phyloP scores from a whole-genome alignment of 2,888 invertebrate species.

The Nomada fabriciana region DNA sequence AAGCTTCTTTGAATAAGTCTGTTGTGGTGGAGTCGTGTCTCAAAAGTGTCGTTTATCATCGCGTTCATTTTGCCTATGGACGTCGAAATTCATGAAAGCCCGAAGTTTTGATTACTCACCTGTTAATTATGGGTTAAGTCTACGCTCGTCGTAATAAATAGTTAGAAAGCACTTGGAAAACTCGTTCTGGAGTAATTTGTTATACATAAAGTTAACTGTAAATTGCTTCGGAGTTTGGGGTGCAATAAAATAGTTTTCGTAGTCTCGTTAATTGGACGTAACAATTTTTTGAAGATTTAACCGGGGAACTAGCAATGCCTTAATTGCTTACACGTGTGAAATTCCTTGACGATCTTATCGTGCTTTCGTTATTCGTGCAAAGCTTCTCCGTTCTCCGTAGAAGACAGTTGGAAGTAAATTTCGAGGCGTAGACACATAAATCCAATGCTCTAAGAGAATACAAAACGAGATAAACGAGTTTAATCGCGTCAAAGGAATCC shows the following conservation, averaged over 20 bases:
- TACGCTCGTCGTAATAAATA: not conserved
- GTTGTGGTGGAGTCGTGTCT: not conserved
- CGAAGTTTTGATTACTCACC: not conserved
- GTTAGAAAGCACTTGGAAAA: too few relatives aligned
- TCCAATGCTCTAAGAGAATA: not conserved
- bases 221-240: not conserved
- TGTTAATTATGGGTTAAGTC: not conserved
- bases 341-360: conserved; percentile 23
- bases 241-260: not conserved
- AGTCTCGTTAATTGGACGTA: conserved; percentile 21
- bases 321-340: conserved; percentile 17
- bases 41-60: conserved; percentile 6
- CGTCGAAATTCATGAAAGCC: not conserved
- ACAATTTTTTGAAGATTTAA: not conserved
- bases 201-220: not conserved
- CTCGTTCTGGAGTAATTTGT: not conserved
- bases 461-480: not conserved
- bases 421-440: not conserved
- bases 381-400: not conserved
- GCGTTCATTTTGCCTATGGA: not conserved
- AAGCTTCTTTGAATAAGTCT: not conserved
- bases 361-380: conserved; percentile 11
- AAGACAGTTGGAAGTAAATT: conserved; percentile 2
- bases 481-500: not conserved
- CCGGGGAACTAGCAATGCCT: not conserved